Percentiles rank a stretch among this genome's conserved stretches.
These are phyloP conservation scores for Frankliniella fusca DNA, from an alignment of 2,888 invertebrate genomes.

Conservation along the genomic window DNA sequence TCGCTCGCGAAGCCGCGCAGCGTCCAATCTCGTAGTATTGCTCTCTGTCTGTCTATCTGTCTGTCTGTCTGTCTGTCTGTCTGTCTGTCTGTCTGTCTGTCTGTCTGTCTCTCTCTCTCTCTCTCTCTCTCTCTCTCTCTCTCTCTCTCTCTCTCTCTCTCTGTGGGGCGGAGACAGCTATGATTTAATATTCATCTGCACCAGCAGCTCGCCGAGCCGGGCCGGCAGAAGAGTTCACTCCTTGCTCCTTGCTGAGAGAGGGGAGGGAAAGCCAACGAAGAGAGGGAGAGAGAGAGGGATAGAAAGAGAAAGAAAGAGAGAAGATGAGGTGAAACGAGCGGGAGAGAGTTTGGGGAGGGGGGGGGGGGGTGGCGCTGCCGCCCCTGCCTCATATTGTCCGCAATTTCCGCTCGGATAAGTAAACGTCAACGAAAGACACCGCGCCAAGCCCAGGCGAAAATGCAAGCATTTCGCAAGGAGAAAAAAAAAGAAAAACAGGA, in stretches of 20 bases:
- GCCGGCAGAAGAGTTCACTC: neutral
- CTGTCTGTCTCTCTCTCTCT: neutral
- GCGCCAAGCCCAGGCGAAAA: neutral
- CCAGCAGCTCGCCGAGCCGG: neutral
- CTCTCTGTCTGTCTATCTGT: neutral
- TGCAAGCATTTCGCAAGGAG: neutral
- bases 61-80: neutral
- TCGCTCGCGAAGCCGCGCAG: too few relatives aligned
- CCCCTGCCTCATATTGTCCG: too few relatives aligned
- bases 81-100: neutral
- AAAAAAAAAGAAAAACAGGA: neutral
- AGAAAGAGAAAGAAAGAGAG: neutral
- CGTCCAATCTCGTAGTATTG: too few relatives aligned
- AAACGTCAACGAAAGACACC: too few relatives aligned
- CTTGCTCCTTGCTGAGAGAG: neutral
- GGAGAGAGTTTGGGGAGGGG: too few relatives aligned
- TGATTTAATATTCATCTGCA: neutral
- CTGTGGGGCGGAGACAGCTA: neutral
- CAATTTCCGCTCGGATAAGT: too few relatives aligned
- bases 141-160: neutral
- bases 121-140: constrained; percentile 1
- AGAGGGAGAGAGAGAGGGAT: neutral
- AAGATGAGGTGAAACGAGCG: neutral
- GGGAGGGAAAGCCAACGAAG: neutral
- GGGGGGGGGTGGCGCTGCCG: too few relatives aligned